Evolutionary conservation across 1,140 invertebrate genomes (phyloP).

Genomic region (Trachelipus rathkii): DNA sequence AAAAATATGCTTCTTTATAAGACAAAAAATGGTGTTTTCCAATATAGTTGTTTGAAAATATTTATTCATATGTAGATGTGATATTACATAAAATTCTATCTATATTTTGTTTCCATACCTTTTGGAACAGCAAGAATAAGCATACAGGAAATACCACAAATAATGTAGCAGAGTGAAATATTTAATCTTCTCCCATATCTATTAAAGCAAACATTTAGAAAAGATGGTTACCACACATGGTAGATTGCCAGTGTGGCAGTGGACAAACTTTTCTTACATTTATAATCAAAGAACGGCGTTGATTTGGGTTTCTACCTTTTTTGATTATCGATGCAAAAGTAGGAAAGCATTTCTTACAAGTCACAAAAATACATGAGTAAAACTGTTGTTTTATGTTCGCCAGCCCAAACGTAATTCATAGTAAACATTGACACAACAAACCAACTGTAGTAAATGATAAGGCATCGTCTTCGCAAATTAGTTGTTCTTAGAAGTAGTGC

Average conservation of each 20-base stretch:
- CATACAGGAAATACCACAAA: slow-evolving; percentile 35
- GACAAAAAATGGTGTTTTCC: too few species aligned
- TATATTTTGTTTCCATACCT: too few species aligned
- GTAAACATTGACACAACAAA: slow-evolving; percentile 60
- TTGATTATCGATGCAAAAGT: not conserved
- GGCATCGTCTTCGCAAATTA: slow-evolving; percentile 65
- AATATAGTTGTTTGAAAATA: too few species aligned
- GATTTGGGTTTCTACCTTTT: not conserved
- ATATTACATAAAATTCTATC: too few species aligned
- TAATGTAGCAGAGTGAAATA: slow-evolving; percentile 23
- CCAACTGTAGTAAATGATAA: slow-evolving; percentile 74
- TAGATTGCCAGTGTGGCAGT: too few species aligned
- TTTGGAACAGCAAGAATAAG: slow-evolving; percentile 24
- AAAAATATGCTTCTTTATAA: too few species aligned
- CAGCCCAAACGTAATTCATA: slow-evolving; percentile 77
- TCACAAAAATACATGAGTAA: slow-evolving; percentile 43
- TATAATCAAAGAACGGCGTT: slow-evolving; percentile 30
- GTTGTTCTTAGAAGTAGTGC: slow-evolving; percentile 57
- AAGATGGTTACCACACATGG: too few species aligned
- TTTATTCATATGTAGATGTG: too few species aligned
- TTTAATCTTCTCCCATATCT: slow-evolving; percentile 25
- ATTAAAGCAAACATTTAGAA: too few species aligned
- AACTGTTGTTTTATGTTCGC: slow-evolving; percentile 54
- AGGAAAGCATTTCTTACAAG: slow-evolving; percentile 43
- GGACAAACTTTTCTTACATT: too few species aligned